These are phyloP conservation scores for Gobiocypris rarus DNA, from an alignment of 2,113 vertebrate species.

Conservation along the genomic window DNA sequence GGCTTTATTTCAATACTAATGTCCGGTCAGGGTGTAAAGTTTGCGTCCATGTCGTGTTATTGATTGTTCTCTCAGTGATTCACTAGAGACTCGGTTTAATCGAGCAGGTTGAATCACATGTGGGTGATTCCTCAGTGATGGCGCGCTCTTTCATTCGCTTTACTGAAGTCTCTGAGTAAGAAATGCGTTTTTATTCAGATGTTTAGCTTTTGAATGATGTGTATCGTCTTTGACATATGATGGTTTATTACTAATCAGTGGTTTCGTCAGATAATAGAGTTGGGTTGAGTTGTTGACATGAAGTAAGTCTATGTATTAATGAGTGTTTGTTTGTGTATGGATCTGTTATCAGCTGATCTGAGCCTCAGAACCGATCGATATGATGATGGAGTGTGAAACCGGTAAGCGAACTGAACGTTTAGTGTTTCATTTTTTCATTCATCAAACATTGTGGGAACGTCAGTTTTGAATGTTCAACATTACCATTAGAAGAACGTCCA, in stretches of 20 bases:
- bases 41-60: not conserved
- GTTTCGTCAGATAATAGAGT: not conserved
- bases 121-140: not conserved
- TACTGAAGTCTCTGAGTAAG: not conserved
- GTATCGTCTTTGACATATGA: not conserved
- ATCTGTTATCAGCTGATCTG: not conserved
- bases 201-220: not conserved
- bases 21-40: not conserved
- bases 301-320: too few species aligned
- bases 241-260: too few species aligned
- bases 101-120: not conserved
- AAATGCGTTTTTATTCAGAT: not conserved
- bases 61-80: not conserved
- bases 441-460: too few species aligned
- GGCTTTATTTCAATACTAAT: not conserved
- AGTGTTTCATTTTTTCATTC: too few species aligned
- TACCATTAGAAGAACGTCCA: too few species aligned
- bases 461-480: too few species aligned
- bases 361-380: too few species aligned
- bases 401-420: not conserved
- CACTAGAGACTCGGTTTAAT: not conserved
- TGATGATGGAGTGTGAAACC: not conserved
- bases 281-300: not conserved
- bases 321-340: not conserved
- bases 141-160: not conserved